Percentiles rank a stretch among this genome's conserved stretches.
Conservation (phyloP, 2,797 vertebrate genomes). For the Sardinella longiceps region DNA sequence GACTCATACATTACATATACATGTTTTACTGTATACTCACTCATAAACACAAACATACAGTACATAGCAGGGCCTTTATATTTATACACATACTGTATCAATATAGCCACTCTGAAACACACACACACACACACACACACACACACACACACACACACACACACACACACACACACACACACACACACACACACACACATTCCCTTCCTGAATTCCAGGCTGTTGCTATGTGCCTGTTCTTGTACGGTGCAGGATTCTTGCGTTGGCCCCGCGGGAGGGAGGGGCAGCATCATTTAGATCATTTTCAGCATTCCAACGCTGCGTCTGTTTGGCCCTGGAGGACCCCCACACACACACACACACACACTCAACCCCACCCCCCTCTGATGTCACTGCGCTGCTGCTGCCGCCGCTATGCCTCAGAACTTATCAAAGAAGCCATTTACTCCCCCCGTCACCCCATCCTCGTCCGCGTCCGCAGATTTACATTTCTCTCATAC, state of each 20-base stretch:
- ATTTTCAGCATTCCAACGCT: constrained; percentile 43
- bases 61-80: too few relatives aligned
- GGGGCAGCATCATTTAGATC: constrained; percentile 45
- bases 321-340: constrained; percentile 28
- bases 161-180: background rate
- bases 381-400: constrained; percentile 57
- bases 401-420: constrained; percentile 44
- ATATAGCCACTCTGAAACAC: background rate
- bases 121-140: background rate
- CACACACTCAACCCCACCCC: constrained; percentile 11
- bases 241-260: background rate
- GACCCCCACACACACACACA: background rate
- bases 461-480: constrained; percentile 21
- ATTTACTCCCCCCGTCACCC: constrained; percentile 61
- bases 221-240: background rate
- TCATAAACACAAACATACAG: background rate
- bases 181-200: background rate
- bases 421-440: constrained; percentile 70
- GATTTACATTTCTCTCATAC: constrained; percentile 59
- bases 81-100: background rate
- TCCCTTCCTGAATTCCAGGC: background rate
- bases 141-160: background rate
- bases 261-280: constrained; percentile 33
- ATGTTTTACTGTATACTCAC: too few relatives aligned
- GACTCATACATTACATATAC: background rate